These are phyloP conservation scores for Zoanthus sansibaricus DNA, from an alignment of 92 coral and sea anemone genomes.

Conservation along the genomic window DNA sequence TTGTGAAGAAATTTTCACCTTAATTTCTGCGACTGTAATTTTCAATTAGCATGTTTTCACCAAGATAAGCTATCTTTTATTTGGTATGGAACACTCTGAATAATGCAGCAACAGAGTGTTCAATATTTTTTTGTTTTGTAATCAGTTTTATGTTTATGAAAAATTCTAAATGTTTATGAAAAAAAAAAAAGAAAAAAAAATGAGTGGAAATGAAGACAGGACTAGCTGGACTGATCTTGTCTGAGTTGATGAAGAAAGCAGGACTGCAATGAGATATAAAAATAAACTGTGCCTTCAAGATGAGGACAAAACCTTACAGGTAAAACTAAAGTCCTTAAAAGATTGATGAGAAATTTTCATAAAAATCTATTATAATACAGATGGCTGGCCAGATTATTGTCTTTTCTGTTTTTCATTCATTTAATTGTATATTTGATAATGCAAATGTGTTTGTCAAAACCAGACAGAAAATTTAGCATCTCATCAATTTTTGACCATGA, in stretches of 20 bases:
- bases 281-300: constrained; percentile 15
- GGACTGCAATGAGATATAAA: background rate
- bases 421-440: constrained; percentile 46
- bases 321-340: constrained; percentile 34
- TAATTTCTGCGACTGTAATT: constrained; percentile 38
- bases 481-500: constrained; percentile 3
- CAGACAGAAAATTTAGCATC: constrained; percentile 31
- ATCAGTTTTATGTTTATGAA: constrained; percentile 48
- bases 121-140: constrained; percentile 40
- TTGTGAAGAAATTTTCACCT: constrained; percentile 31
- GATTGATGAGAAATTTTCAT: constrained; percentile 50
- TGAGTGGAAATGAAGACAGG: constrained; percentile 39
- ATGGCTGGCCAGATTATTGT: constrained; percentile 48
- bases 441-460: constrained; percentile 43
- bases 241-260: background rate
- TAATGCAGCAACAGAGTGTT: constrained; percentile 29
- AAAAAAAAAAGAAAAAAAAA: constrained; percentile 23
- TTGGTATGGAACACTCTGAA: constrained; percentile 31
- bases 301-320: constrained; percentile 36
- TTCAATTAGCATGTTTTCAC: constrained; percentile 43
- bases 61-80: constrained; percentile 50
- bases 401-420: constrained; percentile 48
- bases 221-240: constrained; percentile 45
- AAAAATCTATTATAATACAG: constrained; percentile 47
- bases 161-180: constrained; percentile 37